Evolutionary conservation across 2,113 vertebrate species (phyloP).

Genomic region (Cheirogaleus medius): DNA sequence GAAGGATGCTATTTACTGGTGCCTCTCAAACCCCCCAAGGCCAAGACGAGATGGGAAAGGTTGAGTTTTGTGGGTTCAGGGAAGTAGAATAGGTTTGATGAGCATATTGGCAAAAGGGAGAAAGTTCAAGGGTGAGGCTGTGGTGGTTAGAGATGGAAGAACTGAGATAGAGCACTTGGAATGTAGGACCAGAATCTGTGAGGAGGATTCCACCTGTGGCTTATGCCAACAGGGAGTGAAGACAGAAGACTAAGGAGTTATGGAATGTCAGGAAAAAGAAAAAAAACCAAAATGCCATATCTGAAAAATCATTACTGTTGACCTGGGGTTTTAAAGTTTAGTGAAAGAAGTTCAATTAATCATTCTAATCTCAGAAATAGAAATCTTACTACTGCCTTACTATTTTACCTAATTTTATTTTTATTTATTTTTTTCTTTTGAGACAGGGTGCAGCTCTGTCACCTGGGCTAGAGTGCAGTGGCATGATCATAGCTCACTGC

Average conservation of each 20-base stretch:
- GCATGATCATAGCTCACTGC: too few species aligned
- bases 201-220: background rate
- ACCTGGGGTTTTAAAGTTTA: background rate
- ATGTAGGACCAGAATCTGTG: background rate
- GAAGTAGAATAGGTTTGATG: background rate
- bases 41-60: background rate
- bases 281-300: background rate
- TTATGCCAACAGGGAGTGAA: background rate
- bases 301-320: background rate
- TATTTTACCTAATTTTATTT: background rate
- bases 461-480: too few species aligned
- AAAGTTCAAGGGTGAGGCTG: background rate
- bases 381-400: background rate
- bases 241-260: background rate
- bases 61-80: background rate
- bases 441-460: too few species aligned
- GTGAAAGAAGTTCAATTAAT: background rate
- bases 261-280: background rate
- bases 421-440: too few species aligned
- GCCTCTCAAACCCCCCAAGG: background rate
- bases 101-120: background rate
- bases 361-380: background rate
- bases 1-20: background rate
- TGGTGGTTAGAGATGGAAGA: background rate
- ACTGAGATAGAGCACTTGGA: background rate